These are phyloP conservation scores for Chlorops oryzae DNA, from an alignment of 1,140 invertebrate species.

Conservation along the genomic window DNA sequence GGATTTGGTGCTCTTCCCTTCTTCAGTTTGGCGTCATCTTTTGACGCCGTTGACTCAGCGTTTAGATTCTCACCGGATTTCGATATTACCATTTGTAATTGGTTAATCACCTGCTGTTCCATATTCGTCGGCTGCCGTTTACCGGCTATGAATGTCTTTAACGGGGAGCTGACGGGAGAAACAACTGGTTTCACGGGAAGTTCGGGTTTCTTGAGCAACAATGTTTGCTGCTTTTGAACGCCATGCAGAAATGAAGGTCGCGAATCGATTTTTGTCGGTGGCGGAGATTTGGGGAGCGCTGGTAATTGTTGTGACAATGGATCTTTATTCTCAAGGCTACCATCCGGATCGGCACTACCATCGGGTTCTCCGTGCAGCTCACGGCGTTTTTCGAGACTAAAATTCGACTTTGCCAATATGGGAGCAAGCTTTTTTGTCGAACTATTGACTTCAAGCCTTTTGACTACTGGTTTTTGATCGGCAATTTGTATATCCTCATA, in stretches of 20 bases:
- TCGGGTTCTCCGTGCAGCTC: constrained; percentile 75
- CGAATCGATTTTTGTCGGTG: constrained; percentile 51
- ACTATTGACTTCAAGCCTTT: background rate
- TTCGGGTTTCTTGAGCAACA: constrained; percentile 56
- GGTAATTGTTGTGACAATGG: constrained; percentile 46
- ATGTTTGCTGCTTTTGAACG: constrained; percentile 39
- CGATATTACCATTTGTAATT: constrained; percentile 49
- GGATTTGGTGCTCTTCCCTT: constrained; percentile 55
- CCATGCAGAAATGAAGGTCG: constrained; percentile 66
- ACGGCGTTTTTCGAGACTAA: constrained; percentile 54
- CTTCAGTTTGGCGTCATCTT: constrained; percentile 42
- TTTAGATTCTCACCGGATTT: constrained; percentile 34
- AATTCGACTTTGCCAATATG: constrained; percentile 8
- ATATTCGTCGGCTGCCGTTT: constrained; percentile 18
- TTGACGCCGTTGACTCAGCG: constrained; percentile 19
- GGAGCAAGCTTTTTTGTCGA: background rate
- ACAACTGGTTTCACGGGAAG: constrained; percentile 57
- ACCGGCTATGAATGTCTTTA: constrained; percentile 15
- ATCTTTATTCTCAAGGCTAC: constrained; percentile 43
- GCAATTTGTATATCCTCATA: constrained; percentile 46
- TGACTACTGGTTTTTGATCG: constrained; percentile 24
- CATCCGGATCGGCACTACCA: constrained; percentile 70
- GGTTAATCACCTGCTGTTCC: constrained; percentile 51
- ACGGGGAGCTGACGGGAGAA: constrained; percentile 17
- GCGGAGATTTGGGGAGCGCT: constrained; percentile 60